Base-by-base conservation (phyloP, 1,140 invertebrate genomes). In the Drosophila ananassae region DNA sequence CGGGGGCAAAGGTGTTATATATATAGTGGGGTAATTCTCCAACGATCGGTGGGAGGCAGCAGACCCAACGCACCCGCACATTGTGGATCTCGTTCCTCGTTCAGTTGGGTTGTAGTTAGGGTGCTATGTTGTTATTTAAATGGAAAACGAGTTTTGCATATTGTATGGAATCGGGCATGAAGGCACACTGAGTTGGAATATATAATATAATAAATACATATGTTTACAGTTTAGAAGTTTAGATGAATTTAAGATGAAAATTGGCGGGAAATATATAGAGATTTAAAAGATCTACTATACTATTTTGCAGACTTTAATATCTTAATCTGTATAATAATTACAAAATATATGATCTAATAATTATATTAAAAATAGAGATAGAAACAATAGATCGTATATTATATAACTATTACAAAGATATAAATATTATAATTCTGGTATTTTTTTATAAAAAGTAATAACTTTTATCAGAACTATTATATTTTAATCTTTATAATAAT, bases 91-190 rank as follows among this genome's bases (percentile, higher is more conserved):
- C 21, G 21, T 77, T 67, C 59, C 51, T 50, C 50, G 48, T 59
- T 59, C 34, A 51, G 50, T 54, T 64, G 32, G 37, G 17, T 28
- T 22, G n/a, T n/a, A 47, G 55, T 54, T 25, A 24, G 28, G 32
- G 3, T 41, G 30, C 37, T 71, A 59, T 57, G 60, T 52, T 67
- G 34, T 64, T 67, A 53, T 54, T 74, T 78, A 77, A 85, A 87
- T 85, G 87, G 74, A 25, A 84, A 85, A 87, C 82, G 81, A 78
- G 81, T 87, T 85, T 85, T 87, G 68, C 77, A 81, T 87, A 28
- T 28, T 28, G 59, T 75, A 73, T 44, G 41, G 60, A 79, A 76
- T 63, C 52, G 73, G 55, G 61, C 75, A 64, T 63, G 67, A 76
- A 75, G 44, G 50, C 52, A 78, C 55, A 37, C 53, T 46, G 55